Percentiles rank a stretch among this genome's conserved stretches.
phyloP scores from a whole-genome alignment of 2,113 vertebrate species.

The Channa maculata region DNA sequence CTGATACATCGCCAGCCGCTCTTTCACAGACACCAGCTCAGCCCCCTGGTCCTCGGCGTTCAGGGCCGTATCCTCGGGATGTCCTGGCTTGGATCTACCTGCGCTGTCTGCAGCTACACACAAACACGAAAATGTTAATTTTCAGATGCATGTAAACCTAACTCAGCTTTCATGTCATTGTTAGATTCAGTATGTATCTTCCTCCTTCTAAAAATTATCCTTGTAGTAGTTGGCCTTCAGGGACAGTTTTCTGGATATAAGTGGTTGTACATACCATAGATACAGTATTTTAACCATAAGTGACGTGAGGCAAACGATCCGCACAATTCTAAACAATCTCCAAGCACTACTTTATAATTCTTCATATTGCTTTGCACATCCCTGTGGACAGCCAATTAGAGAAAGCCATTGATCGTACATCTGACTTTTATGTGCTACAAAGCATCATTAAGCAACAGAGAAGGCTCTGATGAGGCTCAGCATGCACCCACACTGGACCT shows the following conservation, averaged over 20 bases:
- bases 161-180: neutral
- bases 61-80: slow-evolving; percentile 61
- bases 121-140: slow-evolving; percentile 27
- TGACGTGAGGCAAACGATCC: slow-evolving; percentile 7
- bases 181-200: slow-evolving; percentile 2
- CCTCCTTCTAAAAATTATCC: neutral
- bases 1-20: slow-evolving; percentile 93
- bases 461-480: slow-evolving; percentile 35
- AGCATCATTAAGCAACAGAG: slow-evolving; percentile 70
- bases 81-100: slow-evolving; percentile 61
- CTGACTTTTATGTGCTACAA: slow-evolving; percentile 71
- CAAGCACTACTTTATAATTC: neutral
- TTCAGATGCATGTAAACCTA: neutral
- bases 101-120: slow-evolving; percentile 75
- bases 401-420: slow-evolving; percentile 59
- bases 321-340: slow-evolving; percentile 37
- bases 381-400: slow-evolving; percentile 69
- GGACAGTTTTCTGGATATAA: slow-evolving; percentile 15
- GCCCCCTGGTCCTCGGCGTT: slow-evolving; percentile 68
- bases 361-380: slow-evolving; percentile 26
- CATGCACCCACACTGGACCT: slow-evolving; percentile 71
- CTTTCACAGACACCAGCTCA: slow-evolving; percentile 88
- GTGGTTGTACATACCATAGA: neutral
- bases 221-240: slow-evolving; percentile 30
- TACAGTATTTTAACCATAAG: neutral